Base-by-base conservation (phyloP, 2,888 invertebrate species). In the Pilophorus perplexus region DNA sequence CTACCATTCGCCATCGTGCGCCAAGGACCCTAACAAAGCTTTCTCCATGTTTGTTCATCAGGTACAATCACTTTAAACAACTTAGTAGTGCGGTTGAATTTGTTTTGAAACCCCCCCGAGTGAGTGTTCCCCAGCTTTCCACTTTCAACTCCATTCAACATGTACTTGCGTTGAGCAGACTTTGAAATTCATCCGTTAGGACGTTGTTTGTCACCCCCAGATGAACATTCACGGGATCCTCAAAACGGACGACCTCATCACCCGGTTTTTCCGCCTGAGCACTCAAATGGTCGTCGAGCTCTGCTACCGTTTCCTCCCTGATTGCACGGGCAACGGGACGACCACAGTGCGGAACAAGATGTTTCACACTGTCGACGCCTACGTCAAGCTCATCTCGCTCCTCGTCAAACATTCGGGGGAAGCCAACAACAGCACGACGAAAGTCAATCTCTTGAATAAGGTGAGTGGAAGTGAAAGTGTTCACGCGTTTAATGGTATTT, bases 221-320 rank as follows among this genome's bases (percentile, higher is more conserved):
- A 94, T 99, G 95, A 96, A 96, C 77, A 84, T 91, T 74, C 90
- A 93, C 73, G 94, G 99, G 3, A 94, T 99, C 68, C 80, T 97
- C 60, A 97, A 97, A 78, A 95, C 96, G 0, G 99, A 99, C 76
- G 98, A 99, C 75, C 83, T 96, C 74, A 96, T 99, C 70, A 94
- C 96, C 0, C 81, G 97, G 67, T 99, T 99, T 81, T 97, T 99
- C 82, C 86, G 98, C 44, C 85, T 97, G 69, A 94, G 95, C 65
- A 94, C 95, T 0, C 95, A 97, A 77, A 88, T 96, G 83, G 97
- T 97, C 78, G 90, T 97, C 1, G 95, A 97, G 77, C 85, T 93
- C 67, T 93, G 95, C 37, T 96, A 96, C 77, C 85, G 94, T 67
- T 85, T 86, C 60, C 79, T 93, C 8, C 82, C 83, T 4, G 93